Base-by-base conservation (phyloP, 2,888 invertebrate species). In the Ennomos quercinarius region DNA sequence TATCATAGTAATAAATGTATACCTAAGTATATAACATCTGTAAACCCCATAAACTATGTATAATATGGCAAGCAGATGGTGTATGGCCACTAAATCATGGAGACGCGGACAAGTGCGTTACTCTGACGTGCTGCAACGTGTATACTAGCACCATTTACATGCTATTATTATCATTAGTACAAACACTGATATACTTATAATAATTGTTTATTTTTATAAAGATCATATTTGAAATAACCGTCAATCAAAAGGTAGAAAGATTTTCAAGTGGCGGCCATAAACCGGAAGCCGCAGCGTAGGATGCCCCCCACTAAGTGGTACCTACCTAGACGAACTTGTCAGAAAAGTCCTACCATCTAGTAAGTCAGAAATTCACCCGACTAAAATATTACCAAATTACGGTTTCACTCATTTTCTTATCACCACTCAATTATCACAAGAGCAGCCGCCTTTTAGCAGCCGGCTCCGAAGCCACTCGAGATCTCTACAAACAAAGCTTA, bases 1-100 rank as follows among this genome's bases (percentile, higher is more conserved):
- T 17, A 17, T 17, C 3, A 17, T 17, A 17, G 3, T 17, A 17
- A 17, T 17, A 17, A 17, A 17, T 17, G 1, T 13, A 11, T 36
- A 47, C 39, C n/a, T n/a, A n/a, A n/a, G n/a, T n/a, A n/a, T n/a
- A n/a, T 10, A 38, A 40, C 43, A 59, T 43, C 47, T 52, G 54
- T 49, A 53, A 49, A 52, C 39, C 27, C 54, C 54, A 67, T 63
- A 67, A 57, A 62, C 64, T 46, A 63, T 40, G 42, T 38, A 41
- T 74, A 76, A 79, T 78, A 74, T 78, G 78, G 73, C 69, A 35
- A 73, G 57, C 79, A 80, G 78, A 80, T 80, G 79, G 66, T 71
- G 62, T 65, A 27, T 57, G 60, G 39, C 63, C 59, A 68, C 67
- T 80, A 80, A 77, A 80, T 80, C 80, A 80, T 72, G 72, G 67